Evolutionary conservation across 2,888 invertebrate genomes (phyloP).

Genomic region (Cotesia congregata): DNA sequence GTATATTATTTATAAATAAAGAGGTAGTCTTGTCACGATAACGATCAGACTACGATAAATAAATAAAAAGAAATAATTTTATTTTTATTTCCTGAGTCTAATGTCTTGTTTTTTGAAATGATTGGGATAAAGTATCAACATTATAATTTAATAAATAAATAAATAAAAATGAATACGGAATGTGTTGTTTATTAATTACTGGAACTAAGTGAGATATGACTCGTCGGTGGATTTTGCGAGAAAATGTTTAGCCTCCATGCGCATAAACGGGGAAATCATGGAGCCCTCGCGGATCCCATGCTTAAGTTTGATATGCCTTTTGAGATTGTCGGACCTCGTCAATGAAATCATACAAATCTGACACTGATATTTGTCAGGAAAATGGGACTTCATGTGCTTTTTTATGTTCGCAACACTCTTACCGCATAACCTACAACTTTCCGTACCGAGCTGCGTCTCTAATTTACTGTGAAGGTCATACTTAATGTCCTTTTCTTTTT

Average conservation of each 20-base stretch:
- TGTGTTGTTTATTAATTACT: constrained; percentile 12
- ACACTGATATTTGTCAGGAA: constrained; percentile 70
- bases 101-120: constrained; percentile 24
- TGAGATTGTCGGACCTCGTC: constrained; percentile 72
- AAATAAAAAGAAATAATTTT: not conserved
- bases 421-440: constrained; percentile 69
- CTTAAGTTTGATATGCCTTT: constrained; percentile 72
- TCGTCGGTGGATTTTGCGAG: constrained; percentile 65
- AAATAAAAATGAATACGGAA: not conserved
- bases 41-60: not conserved
- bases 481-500: constrained; percentile 66
- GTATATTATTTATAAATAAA: constrained; percentile 22
- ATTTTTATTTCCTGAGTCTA: constrained; percentile 4
- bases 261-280: constrained; percentile 63
- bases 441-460: constrained; percentile 64
- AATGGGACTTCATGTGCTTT: constrained; percentile 70
- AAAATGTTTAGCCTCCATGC: constrained; percentile 62
- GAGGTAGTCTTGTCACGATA: constrained; percentile 34
- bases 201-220: constrained; percentile 61
- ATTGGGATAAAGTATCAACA: not conserved
- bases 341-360: constrained; percentile 71
- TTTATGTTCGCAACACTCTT: constrained; percentile 70
- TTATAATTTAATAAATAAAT: not conserved
- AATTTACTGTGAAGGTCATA: constrained; percentile 64
- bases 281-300: constrained; percentile 68